These are phyloP conservation scores for Sipha maydis DNA, from an alignment of 2,888 invertebrate species.

Conservation along the genomic window DNA sequence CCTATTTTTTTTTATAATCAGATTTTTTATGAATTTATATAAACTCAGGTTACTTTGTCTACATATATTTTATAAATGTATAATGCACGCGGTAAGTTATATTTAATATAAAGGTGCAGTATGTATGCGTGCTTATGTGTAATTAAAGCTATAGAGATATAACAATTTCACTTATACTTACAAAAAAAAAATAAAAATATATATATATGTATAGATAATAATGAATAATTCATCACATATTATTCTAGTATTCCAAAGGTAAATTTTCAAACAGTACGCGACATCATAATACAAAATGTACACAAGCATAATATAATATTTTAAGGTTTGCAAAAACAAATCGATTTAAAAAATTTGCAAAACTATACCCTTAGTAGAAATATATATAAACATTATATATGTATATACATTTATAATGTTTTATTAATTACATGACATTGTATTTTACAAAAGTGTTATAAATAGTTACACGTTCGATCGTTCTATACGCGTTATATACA, in stretches of 20 bases:
- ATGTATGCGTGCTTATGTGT: background rate
- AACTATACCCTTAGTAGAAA: slow-evolving; percentile 42
- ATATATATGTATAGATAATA: background rate
- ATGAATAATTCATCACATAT: slow-evolving; percentile 32
- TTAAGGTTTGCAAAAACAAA: slow-evolving; percentile 11
- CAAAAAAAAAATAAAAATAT: slow-evolving; percentile 12
- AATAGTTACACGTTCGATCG: background rate
- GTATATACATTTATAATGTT: slow-evolving; percentile 7
- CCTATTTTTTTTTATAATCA: slow-evolving; percentile 1
- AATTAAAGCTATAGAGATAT: slow-evolving; percentile 15
- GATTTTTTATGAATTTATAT: background rate
- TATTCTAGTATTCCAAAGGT: background rate
- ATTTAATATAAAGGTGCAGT: background rate
- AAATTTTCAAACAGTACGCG: slow-evolving; percentile 1
- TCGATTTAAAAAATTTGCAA: slow-evolving; percentile 11
- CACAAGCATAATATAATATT: slow-evolving; percentile 18
- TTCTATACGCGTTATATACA: background rate
- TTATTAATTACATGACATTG: slow-evolving; percentile 5
- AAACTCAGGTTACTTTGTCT: too few species aligned
- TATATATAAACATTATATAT: background rate
- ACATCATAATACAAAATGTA: background rate
- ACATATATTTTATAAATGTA: background rate
- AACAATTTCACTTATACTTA: slow-evolving; percentile 34
- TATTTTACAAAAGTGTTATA: slow-evolving; percentile 5
- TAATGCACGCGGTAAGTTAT: slow-evolving; percentile 15